phyloP scores from a whole-genome alignment of 2,113 vertebrate genomes.

The Macaca nemestrina region DNA sequence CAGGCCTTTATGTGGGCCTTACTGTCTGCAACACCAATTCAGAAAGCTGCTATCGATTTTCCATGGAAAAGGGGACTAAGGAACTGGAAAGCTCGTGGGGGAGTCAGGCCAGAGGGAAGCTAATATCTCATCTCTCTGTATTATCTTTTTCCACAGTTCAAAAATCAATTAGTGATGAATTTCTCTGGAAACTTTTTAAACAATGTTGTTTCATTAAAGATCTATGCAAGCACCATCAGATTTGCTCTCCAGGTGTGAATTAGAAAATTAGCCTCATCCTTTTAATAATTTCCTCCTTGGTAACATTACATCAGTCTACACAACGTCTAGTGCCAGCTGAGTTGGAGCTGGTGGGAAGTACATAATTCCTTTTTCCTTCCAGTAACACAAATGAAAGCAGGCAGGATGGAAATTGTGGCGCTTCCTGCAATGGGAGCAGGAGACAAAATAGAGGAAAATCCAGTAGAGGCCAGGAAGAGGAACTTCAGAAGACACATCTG shows the following conservation, averaged over 20 bases:
- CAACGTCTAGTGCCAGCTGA: conserved; percentile 50
- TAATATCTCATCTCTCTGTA: conserved; percentile 73
- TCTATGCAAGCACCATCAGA: conserved; percentile 76
- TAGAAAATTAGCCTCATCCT: conserved; percentile 79
- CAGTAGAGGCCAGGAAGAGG: background rate
- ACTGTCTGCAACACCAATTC: conserved; percentile 60
- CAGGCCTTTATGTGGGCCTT: background rate
- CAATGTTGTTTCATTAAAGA: conserved; percentile 86
- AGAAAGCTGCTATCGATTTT: conserved; percentile 61
- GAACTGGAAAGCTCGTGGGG: conserved; percentile 12
- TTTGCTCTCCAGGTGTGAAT: conserved; percentile 85
- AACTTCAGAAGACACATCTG: background rate
- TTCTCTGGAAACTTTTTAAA: conserved; percentile 86
- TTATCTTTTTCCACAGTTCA: conserved; percentile 83
- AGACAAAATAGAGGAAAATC: conserved; percentile 24
- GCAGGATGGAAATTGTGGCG: conserved; percentile 23
- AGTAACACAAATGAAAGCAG: background rate
- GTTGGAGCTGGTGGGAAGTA: conserved; percentile 53
- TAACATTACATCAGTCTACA: conserved; percentile 58
- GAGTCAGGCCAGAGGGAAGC: conserved; percentile 70
- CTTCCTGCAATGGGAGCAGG: background rate
- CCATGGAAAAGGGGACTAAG: conserved; percentile 67
- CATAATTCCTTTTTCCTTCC: conserved; percentile 12
- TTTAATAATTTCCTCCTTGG: conserved; percentile 79
- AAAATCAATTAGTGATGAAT: conserved; percentile 86